These are phyloP conservation scores for Periophthalmus magnuspinnatus DNA, from an alignment of 2,797 vertebrate genomes.

Conservation along the genomic window DNA sequence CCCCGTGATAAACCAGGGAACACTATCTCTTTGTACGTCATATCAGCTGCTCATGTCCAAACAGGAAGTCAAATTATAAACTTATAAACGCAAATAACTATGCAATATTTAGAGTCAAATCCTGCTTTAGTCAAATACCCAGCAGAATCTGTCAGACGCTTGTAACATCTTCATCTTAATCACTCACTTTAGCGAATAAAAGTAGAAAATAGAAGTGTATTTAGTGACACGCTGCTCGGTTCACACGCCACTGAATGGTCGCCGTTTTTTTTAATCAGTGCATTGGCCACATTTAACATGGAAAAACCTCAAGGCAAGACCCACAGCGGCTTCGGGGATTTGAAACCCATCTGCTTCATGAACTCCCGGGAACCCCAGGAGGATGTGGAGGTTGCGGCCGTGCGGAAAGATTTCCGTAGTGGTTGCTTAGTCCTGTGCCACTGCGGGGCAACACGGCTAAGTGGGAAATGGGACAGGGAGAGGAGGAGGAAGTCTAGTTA, in stretches of 20 bases:
- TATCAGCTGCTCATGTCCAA: no score
- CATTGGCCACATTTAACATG: constrained; percentile 17
- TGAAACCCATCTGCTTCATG: constrained; percentile 21
- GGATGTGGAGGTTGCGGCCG: constrained; percentile 22
- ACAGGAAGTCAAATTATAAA: no score
- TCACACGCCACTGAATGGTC: constrained; percentile 8
- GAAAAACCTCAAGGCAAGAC: constrained; percentile 19
- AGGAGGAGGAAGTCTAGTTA: background rate
- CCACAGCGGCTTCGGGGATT: constrained; percentile 30
- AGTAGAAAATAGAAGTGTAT: background rate
- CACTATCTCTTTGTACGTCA: no score
- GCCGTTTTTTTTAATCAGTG: constrained; percentile 33
- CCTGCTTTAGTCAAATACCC: no score
- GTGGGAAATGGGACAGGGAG: constrained; percentile 2
- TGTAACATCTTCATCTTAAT: no score
- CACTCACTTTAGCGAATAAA: background rate
- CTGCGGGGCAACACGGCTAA: constrained; percentile 3
- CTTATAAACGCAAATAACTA: no score
- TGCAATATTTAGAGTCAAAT: no score
- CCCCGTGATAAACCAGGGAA: no score
- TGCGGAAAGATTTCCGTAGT: constrained; percentile 5
- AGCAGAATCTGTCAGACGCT: no score
- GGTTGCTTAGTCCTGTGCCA: constrained; percentile 4
- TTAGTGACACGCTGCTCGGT: background rate
- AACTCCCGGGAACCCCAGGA: constrained; percentile 22